Evolutionary conservation across 2,113 vertebrate genomes (phyloP).

Genomic region (Phocoena sinus): DNA sequence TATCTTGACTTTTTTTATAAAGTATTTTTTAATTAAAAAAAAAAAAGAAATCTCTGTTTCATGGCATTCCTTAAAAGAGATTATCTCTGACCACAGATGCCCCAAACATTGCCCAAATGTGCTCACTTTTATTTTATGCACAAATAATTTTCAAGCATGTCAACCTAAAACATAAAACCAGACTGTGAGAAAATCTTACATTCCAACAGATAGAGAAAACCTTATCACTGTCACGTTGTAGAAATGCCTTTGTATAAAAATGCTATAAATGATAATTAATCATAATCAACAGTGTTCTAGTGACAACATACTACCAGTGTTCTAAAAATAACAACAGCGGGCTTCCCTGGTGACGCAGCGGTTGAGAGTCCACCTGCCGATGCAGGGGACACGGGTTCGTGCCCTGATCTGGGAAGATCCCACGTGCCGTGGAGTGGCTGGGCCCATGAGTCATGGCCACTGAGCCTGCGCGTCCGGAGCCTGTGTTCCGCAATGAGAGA

Average conservation of each 20-base stretch:
- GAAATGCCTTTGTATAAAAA: not conserved
- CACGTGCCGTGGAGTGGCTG: too few relatives aligned
- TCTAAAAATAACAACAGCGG: not conserved
- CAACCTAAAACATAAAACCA: not conserved
- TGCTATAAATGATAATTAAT: not conserved
- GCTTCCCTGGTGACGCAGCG: too few relatives aligned
- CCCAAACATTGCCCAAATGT: not conserved
- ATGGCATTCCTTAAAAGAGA: not conserved
- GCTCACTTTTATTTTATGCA: not conserved
- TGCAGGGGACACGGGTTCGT: too few relatives aligned
- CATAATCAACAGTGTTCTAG: not conserved
- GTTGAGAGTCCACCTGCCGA: too few relatives aligned
- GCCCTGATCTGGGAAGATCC: too few relatives aligned
- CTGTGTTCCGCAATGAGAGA: too few relatives aligned
- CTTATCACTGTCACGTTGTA: not conserved
- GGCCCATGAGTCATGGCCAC: too few relatives aligned
- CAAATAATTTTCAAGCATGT: not conserved
- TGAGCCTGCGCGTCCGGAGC: fast-evolving
- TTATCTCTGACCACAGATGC: not conserved
- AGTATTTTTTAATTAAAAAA: too few relatives aligned
- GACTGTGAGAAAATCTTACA: not conserved
- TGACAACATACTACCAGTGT: not conserved
- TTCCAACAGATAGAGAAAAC: not conserved
- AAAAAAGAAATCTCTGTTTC: not conserved
- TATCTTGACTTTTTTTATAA: not conserved